phyloP scores from a whole-genome alignment of 2,113 vertebrate species.

The Perognathus longimembris region DNA sequence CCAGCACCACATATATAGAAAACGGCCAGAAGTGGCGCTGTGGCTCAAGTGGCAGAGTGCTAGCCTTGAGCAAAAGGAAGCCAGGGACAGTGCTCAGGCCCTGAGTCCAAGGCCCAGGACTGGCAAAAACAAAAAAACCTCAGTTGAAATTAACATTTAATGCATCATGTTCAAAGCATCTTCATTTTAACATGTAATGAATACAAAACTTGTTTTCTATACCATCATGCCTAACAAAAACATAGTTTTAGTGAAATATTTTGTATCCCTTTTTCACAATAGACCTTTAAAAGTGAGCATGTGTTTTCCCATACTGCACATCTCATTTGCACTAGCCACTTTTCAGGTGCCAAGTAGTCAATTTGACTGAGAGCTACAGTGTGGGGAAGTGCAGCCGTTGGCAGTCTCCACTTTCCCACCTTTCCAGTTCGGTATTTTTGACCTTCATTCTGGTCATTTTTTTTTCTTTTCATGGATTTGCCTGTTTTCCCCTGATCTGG shows the following conservation, averaged over 20 bases:
- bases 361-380: not conserved
- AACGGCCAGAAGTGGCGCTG: no score
- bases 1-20: no score
- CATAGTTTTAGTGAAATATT: conserved; percentile 4
- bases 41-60: no score
- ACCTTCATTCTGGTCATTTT: not conserved
- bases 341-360: not conserved
- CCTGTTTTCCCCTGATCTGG: not conserved
- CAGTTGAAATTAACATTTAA: conserved; percentile 21
- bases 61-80: no score
- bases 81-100: no score
- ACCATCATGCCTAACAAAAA: not conserved
- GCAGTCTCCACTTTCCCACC: not conserved
- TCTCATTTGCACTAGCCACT: not conserved
- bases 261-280: not conserved
- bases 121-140: not conserved
- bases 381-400: not conserved
- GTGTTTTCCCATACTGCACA: not conserved
- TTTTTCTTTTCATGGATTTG: not conserved
- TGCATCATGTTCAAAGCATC: not conserved
- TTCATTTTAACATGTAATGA: conserved; percentile 20
- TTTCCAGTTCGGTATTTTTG: conserved; percentile 37
- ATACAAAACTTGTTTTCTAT: not conserved
- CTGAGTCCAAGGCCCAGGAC: no score
- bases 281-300: not conserved